A percentile compares a stretch with the other conserved stretches of the same genome.
Conservation (phyloP, 2,113 vertebrate species). For the Corythoichthys haematopterus region DNA sequence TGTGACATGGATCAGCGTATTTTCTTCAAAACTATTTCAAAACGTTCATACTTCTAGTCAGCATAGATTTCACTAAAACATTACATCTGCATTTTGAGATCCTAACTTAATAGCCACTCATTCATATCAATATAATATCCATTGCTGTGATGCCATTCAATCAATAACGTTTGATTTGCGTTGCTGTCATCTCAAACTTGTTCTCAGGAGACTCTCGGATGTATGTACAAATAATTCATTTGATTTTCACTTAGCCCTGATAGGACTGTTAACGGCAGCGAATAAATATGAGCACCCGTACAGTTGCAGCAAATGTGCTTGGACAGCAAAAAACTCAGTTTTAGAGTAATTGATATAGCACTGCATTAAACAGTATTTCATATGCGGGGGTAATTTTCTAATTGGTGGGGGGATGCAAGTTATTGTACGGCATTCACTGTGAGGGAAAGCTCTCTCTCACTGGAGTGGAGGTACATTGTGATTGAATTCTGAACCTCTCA, state of each 20-base stretch:
- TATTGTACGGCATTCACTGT: constrained; percentile 21
- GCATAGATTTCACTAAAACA: not conserved
- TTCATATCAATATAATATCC: constrained; percentile 16
- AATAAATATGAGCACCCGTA: constrained; percentile 51
- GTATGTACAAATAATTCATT: constrained; percentile 49
- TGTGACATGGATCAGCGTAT: too few species aligned
- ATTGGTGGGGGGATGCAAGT: constrained; percentile 53
- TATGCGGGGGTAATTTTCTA: constrained; percentile 66
- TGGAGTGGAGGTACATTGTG: constrained; percentile 8
- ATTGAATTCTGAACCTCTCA: constrained; percentile 18
- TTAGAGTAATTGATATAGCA: constrained; percentile 67
- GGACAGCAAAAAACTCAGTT: constrained; percentile 53
- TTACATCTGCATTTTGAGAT: not conserved
- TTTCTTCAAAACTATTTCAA: too few species aligned
- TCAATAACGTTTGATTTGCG: constrained; percentile 30
- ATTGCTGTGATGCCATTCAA: constrained; percentile 34
- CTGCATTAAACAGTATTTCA: constrained; percentile 56
- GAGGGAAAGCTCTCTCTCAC: constrained; percentile 26
- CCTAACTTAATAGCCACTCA: constrained; percentile 23
- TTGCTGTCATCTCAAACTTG: constrained; percentile 6
- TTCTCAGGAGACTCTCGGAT: constrained; percentile 17
- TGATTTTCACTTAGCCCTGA: constrained; percentile 49
- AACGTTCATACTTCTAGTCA: not conserved
- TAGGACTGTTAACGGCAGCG: constrained; percentile 37
- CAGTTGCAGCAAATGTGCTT: constrained; percentile 51